Percentiles rank a stretch among this genome's conserved stretches.
Evolutionary conservation across 1,140 invertebrate species (phyloP).

Genomic region (Drosophila truncata): DNA sequence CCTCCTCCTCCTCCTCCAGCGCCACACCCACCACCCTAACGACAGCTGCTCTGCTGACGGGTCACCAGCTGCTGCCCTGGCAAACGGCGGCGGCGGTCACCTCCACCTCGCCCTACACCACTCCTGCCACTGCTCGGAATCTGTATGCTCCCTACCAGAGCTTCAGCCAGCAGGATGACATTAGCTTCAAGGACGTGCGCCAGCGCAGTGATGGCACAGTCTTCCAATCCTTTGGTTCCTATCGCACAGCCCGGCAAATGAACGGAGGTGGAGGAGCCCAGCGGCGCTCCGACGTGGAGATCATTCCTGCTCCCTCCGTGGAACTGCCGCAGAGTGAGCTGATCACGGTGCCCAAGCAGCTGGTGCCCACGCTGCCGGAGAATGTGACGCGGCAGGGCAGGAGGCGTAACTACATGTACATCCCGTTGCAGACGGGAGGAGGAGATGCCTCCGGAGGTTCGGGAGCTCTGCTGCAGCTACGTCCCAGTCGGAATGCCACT

Average conservation of each 20-base stretch:
- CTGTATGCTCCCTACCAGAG: conserved; percentile 78
- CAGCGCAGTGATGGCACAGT: conserved; percentile 69
- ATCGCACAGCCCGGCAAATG: conserved; percentile 63
- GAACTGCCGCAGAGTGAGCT: conserved; percentile 65
- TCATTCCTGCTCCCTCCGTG: conserved; percentile 70
- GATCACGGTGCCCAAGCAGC: conserved; percentile 80
- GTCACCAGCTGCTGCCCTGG: conserved; percentile 69
- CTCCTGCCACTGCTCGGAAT: conserved; percentile 71
- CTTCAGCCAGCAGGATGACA: conserved; percentile 76
- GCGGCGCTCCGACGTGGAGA: conserved; percentile 75
- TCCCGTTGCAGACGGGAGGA: conserved; percentile 60
- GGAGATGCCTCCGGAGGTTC: conserved; percentile 8
- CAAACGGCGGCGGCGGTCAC: conserved; percentile 39
- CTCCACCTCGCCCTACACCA: conserved; percentile 13
- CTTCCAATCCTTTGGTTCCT: conserved; percentile 78
- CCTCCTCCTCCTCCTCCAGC: conserved; percentile 21
- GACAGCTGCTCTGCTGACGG: conserved; percentile 59
- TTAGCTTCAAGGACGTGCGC: conserved; percentile 71
- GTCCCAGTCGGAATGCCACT: conserved; percentile 68
- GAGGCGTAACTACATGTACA: conserved; percentile 79
- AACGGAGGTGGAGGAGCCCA: conserved; percentile 38
- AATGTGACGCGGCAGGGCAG: conserved; percentile 75
- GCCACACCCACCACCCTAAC: conserved; percentile 45
- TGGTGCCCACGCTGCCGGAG: conserved; percentile 74
- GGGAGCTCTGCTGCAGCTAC: conserved; percentile 54